A percentile compares a stretch with the other conserved stretches of the same genome.
Conservation (phyloP, 2,797 vertebrate genomes). For the Gambelia wislizenii region DNA sequence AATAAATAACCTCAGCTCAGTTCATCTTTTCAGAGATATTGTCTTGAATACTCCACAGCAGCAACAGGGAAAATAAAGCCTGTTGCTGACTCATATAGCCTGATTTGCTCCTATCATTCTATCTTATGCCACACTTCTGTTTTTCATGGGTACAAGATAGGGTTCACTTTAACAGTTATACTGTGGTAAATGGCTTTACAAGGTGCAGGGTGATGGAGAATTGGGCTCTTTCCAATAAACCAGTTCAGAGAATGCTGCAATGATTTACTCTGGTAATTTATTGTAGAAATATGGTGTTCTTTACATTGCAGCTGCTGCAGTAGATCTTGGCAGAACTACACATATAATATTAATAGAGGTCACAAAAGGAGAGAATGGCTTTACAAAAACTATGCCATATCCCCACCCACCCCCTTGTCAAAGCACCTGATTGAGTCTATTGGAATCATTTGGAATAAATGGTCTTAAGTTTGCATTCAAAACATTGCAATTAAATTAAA, state of each 20-base stretch:
- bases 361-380: conserved; percentile 36
- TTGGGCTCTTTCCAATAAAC: background rate
- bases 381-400: conserved; percentile 4
- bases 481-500: background rate
- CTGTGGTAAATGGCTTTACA: background rate
- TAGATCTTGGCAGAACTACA: conserved; percentile 35
- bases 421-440: background rate
- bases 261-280: conserved; percentile 34
- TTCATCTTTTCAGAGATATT: background rate
- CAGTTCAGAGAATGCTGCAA: background rate
- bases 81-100: conserved; percentile 3
- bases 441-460: background rate
- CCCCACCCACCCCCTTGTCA: background rate
- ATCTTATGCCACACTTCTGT: background rate
- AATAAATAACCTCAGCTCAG: background rate
- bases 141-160: background rate
- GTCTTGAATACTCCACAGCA: background rate
- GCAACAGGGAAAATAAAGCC: background rate
- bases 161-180: conserved; percentile 5
- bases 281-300: conserved; percentile 27
- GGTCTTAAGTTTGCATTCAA: background rate
- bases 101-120: background rate
- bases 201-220: background rate
- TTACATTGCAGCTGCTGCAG: conserved; percentile 34
- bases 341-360: conserved; percentile 31